Percentiles rank a stretch among this genome's conserved stretches.
phyloP scores from a whole-genome alignment of 2,113 vertebrate species.

The Pungitius pungitius region DNA sequence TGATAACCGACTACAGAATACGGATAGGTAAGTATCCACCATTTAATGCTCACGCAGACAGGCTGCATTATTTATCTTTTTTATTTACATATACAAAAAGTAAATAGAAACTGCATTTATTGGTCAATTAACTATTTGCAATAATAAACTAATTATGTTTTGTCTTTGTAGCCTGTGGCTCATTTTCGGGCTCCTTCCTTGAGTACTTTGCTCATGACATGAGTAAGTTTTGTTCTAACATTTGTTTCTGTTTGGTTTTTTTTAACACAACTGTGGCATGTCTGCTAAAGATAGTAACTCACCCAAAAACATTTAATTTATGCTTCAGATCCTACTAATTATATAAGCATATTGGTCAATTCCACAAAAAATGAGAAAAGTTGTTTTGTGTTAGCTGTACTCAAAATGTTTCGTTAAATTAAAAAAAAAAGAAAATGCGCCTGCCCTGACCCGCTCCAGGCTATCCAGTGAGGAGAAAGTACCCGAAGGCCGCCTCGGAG shows the following conservation, averaged over 20 bases:
- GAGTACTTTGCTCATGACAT: constrained; percentile 90
- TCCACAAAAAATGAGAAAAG: background rate
- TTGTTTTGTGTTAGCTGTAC: background rate
- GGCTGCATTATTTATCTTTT: constrained; percentile 8
- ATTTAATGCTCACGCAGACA: background rate
- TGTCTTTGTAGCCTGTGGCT: constrained; percentile 84
- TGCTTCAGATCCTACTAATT: background rate
- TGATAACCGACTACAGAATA: constrained; percentile 90
- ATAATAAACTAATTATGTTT: constrained; percentile 22
- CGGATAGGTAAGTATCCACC: constrained; percentile 80
- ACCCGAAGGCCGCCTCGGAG: constrained; percentile 66
- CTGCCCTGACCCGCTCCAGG: constrained; percentile 73
- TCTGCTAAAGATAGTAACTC: background rate
- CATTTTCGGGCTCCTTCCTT: constrained; percentile 90
- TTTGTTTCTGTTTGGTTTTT: background rate
- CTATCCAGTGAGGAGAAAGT: constrained; percentile 85
- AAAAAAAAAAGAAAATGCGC: background rate
- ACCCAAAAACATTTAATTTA: background rate
- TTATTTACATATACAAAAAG: background rate
- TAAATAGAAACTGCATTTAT: constrained; percentile 2
- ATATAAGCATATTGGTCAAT: background rate
- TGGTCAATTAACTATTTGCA: background rate
- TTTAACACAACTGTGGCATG: background rate
- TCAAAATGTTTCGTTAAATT: background rate
- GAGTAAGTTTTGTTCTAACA: constrained; percentile 82